These are phyloP conservation scores for Isurus oxyrinchus DNA, from an alignment of 2,113 vertebrate genomes.

Conservation along the genomic window DNA sequence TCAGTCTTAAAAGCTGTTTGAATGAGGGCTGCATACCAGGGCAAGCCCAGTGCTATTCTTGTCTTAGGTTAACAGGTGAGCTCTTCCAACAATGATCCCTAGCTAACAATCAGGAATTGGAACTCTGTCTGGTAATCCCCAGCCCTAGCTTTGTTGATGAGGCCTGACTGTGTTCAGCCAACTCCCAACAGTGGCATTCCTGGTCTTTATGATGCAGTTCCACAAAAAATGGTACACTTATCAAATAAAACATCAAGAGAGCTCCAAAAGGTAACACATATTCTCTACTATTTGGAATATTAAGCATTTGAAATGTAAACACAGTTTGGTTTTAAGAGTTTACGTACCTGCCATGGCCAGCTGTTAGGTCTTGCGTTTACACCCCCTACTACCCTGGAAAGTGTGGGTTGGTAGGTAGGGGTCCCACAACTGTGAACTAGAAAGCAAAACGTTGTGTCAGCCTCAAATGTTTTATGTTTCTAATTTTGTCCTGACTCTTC, in stretches of 20 bases:
- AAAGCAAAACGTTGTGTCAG: background rate
- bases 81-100: background rate
- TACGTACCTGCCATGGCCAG: conserved; percentile 62
- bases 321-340: background rate
- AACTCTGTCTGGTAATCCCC: background rate
- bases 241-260: too few species aligned
- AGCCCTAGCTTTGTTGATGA: background rate
- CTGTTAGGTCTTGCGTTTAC: conserved; percentile 46
- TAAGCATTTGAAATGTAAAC: background rate
- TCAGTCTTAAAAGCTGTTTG: background rate
- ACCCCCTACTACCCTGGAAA: conserved; percentile 52
- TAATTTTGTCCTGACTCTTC: background rate
- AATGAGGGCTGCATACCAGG: background rate
- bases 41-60: background rate
- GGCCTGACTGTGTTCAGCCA: background rate
- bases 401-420: conserved; percentile 37
- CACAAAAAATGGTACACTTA: background rate
- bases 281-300: background rate
- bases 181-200: background rate
- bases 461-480: background rate
- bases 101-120: background rate
- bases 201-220: background rate
- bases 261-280: background rate
- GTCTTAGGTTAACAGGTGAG: background rate
- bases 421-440: conserved; percentile 47